Conservation (phyloP, 2,888 invertebrate genomes). For the Pristionchus arcanus region DNA sequence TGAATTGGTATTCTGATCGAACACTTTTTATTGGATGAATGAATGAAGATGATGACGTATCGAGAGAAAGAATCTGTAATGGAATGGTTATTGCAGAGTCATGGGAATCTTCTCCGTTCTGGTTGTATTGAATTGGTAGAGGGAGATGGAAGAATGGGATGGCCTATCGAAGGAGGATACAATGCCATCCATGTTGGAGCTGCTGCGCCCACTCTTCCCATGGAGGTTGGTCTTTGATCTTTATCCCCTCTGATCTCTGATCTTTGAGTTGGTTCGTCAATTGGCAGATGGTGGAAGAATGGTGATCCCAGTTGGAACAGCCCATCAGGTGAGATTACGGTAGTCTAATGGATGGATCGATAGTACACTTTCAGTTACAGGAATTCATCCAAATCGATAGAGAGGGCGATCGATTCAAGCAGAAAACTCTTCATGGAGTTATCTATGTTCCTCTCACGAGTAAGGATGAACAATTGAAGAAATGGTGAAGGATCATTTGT, state of each 20-base stretch:
- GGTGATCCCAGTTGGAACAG: slow-evolving; percentile 80
- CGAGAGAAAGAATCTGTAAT: too few species aligned
- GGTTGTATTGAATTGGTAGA: slow-evolving; percentile 80
- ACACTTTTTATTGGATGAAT: background rate
- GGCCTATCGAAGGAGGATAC: slow-evolving; percentile 87
- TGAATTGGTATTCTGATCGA: background rate
- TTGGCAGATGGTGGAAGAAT: slow-evolving; percentile 93
- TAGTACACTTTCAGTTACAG: slow-evolving; percentile 56
- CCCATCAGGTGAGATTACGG: slow-evolving; percentile 64
- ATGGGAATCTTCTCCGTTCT: background rate
- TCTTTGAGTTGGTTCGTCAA: slow-evolving; percentile 87
- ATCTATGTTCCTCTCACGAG: slow-evolving; percentile 97
- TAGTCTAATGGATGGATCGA: background rate
- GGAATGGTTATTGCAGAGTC: slow-evolving; percentile 18
- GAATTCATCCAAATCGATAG: slow-evolving; percentile 89
- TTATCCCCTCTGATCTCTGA: slow-evolving; percentile 2
- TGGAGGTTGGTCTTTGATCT: slow-evolving; percentile 77
- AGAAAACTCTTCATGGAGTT: slow-evolving; percentile 90
- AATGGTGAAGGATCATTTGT: background rate
- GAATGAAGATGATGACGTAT: background rate
- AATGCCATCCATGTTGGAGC: slow-evolving; percentile 88
- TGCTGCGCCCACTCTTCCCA: slow-evolving; percentile 79
- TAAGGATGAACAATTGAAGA: slow-evolving; percentile 84
- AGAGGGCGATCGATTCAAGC: slow-evolving; percentile 84
- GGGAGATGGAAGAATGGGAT: slow-evolving; percentile 93